Evolutionary conservation across 1,140 invertebrate species (phyloP).

Genomic region (Laupala kohalensis): DNA sequence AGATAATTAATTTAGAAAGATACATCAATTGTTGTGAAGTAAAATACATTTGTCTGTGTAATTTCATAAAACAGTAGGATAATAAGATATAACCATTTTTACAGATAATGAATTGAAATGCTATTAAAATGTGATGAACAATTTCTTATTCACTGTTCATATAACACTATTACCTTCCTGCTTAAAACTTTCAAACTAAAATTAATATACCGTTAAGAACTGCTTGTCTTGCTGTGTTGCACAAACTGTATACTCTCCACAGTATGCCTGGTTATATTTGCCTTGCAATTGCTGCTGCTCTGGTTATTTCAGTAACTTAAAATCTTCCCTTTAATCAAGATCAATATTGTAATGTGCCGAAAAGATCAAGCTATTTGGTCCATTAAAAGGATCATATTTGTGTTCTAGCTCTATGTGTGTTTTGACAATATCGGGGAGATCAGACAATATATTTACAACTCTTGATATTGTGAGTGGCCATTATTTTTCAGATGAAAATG

Average conservation of each 20-base stretch:
- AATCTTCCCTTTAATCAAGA: not conserved
- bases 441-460: conserved; percentile 13
- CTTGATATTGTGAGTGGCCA: conserved; percentile 9
- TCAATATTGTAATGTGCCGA: not conserved
- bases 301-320: not conserved
- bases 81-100: too few relatives aligned
- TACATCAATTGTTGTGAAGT: too few relatives aligned
- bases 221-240: not conserved
- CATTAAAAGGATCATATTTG: not conserved
- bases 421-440: conserved; percentile 13
- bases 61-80: too few relatives aligned
- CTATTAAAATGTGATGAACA: too few relatives aligned
- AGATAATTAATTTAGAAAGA: too few relatives aligned
- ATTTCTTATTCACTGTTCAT: too few relatives aligned
- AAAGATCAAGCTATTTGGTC: not conserved
- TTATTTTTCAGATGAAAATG: conserved; percentile 12
- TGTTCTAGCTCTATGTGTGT: conserved; percentile 7
- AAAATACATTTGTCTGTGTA: too few relatives aligned
- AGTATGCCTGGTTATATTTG: not conserved
- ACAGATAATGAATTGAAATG: too few relatives aligned
- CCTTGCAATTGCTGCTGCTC: not conserved
- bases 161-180: too few relatives aligned
- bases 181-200: too few relatives aligned
- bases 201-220: too few relatives aligned
- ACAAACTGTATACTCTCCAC: not conserved